A percentile compares a stretch with the other conserved stretches of the same genome.
phyloP scores from a whole-genome alignment of 2,888 invertebrate species.

The Rotaria macrura region DNA sequence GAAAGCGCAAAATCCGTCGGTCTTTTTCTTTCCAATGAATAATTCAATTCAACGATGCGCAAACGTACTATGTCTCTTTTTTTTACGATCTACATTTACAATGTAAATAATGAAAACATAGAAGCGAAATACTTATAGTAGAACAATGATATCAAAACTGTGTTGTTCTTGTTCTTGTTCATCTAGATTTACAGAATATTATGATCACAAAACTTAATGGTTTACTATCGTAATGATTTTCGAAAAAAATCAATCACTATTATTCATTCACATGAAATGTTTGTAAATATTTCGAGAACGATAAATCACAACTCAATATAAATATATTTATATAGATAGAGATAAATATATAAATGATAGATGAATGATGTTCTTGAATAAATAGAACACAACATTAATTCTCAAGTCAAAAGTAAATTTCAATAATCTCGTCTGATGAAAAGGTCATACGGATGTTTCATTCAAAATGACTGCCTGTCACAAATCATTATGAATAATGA shows the following conservation, averaged over 20 bases:
- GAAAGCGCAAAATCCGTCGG: background rate
- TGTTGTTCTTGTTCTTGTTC: too few relatives aligned
- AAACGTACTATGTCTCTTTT: background rate
- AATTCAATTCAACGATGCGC: background rate
- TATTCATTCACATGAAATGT: background rate
- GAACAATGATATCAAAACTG: background rate
- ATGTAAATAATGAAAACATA: background rate
- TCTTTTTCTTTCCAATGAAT: background rate
- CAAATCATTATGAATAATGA: background rate
- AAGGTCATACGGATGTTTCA: background rate
- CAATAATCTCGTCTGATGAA: background rate
- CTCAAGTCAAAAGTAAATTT: background rate
- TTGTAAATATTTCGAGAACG: background rate
- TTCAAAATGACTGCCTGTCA: background rate
- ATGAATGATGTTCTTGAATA: too few relatives aligned
- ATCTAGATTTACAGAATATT: background rate
- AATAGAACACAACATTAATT: too few relatives aligned
- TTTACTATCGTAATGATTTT: background rate
- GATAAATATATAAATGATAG: background rate
- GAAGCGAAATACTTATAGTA: background rate
- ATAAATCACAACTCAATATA: too few relatives aligned
- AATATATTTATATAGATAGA: too few relatives aligned
- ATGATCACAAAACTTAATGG: background rate
- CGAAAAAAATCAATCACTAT: background rate
- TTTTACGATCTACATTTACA: background rate